Conservation (phyloP, 1,140 invertebrate species). For the Magallana gigas region DNA sequence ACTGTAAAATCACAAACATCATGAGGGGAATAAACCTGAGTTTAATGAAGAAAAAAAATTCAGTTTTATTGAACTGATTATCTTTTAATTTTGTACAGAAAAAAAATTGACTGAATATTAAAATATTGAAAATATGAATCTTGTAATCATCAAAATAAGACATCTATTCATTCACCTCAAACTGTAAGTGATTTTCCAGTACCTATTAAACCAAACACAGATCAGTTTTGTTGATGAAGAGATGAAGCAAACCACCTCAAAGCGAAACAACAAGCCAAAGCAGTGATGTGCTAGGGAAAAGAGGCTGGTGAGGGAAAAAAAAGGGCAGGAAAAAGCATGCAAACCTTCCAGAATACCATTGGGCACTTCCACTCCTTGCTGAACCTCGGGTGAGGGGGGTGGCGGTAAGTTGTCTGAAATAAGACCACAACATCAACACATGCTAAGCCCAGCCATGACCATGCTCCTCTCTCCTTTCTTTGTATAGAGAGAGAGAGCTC, state of each 20-base stretch:
- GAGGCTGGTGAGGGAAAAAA: background rate
- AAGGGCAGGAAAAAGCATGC: constrained; percentile 53
- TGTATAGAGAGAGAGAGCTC: background rate
- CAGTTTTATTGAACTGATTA: too few relatives aligned
- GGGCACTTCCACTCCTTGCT: background rate
- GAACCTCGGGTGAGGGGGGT: constrained; percentile 81
- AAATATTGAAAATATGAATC: too few relatives aligned
- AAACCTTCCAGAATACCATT: constrained; percentile 62
- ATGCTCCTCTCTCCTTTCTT: background rate
- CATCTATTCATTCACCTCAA: too few relatives aligned
- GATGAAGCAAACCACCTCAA: background rate
- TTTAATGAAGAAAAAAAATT: too few relatives aligned
- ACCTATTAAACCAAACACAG: background rate
- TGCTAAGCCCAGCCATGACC: background rate
- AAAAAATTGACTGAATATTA: too few relatives aligned
- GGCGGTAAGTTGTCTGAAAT: constrained; percentile 61
- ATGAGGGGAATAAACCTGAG: too few relatives aligned
- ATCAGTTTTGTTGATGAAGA: background rate
- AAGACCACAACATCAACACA: constrained; percentile 57
- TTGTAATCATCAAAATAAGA: too few relatives aligned
- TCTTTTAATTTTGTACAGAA: too few relatives aligned
- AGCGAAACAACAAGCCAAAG: constrained; percentile 6
- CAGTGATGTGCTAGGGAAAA: background rate
- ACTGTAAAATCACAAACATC: too few relatives aligned
- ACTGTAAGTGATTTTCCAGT: too few relatives aligned